Percentiles rank a stretch among this genome's conserved stretches.
Evolutionary conservation across 2,797 vertebrate genomes (phyloP).

Genomic region (Limnodromus scolopaceus): DNA sequence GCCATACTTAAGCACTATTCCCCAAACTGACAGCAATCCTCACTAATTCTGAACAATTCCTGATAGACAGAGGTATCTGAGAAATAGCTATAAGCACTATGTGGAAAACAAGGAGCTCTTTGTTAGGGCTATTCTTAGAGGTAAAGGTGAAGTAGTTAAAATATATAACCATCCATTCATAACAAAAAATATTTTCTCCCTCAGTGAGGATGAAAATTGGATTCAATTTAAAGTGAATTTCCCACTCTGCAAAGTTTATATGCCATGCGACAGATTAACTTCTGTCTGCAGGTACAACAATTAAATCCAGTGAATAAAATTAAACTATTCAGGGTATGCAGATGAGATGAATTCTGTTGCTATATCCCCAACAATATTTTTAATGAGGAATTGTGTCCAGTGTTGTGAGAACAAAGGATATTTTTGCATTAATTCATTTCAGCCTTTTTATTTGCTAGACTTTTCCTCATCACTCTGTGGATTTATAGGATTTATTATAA

Average conservation of each 20-base stretch:
- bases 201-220: constrained; percentile 61
- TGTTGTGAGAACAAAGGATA: constrained; percentile 20
- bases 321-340: neutral
- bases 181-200: constrained; percentile 59
- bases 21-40: neutral
- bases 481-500: constrained; percentile 4
- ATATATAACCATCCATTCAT: constrained; percentile 23
- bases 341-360: neutral
- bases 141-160: constrained; percentile 33
- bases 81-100: neutral
- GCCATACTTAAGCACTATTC: neutral
- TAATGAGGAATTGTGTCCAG: neutral
- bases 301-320: constrained; percentile 52
- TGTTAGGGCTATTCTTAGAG: neutral
- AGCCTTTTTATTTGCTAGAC: neutral
- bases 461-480: neutral
- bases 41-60: neutral
- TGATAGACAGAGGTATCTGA: neutral
- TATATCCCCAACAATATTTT: neutral
- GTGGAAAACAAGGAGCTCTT: neutral
- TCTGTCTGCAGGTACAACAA: constrained; percentile 40
- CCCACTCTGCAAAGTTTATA: constrained; percentile 29
- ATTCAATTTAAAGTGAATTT: constrained; percentile 57
- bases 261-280: constrained; percentile 26
- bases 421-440: neutral